Evolutionary conservation across 2,113 vertebrate genomes (phyloP), one percentile per base, ranked within the genome.

Genomic region (Machaerirhynchus nigripectus): DNA sequence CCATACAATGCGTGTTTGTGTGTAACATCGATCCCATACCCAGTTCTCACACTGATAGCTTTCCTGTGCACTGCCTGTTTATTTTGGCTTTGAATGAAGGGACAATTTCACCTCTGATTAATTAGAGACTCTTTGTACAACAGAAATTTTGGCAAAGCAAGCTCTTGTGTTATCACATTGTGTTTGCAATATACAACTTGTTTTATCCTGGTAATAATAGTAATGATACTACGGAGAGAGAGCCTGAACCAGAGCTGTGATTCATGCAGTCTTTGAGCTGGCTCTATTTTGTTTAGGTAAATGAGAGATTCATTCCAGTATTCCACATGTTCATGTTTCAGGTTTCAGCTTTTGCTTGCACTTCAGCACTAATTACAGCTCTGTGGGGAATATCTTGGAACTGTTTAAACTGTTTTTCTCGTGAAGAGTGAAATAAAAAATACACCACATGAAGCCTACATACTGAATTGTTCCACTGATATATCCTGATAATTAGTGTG

Each of bases 341-440:
- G 49, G 70, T 93, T 93, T 95, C 59, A 92, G 82, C 84, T 79
- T 94, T 84, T 92, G 59, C 30, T 95, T 97, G 87, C 85, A 91
- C 44, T 95, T 94, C 81, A 87, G 87, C 65, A 84, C 77, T 96
- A 96, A 96, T 95, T 96, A 96, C 73, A 95, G 77, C 80, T 89
- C 95, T 87, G 79, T 80, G 56, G 91, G 87, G 83, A 95, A 91
- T 94, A 90, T 89, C 44, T 90, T 95, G 91, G 87, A 92, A 84
- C 52, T 97, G 52, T 95, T 97, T 80, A 76, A 89, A 39, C 75
- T 95, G 67, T 83, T 95, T 87, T 90, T 92, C 37, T 64, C 17
- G 17, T 80, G 73, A 77, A 93, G 44, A 94, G 28, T 79, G 52
- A 78, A 90, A 31, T 88, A 44, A 85, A 94, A 96, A 91, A 59